These are phyloP conservation scores for Catocala sponsa DNA, from an alignment of 2,888 invertebrate genomes.

Conservation along the genomic window DNA sequence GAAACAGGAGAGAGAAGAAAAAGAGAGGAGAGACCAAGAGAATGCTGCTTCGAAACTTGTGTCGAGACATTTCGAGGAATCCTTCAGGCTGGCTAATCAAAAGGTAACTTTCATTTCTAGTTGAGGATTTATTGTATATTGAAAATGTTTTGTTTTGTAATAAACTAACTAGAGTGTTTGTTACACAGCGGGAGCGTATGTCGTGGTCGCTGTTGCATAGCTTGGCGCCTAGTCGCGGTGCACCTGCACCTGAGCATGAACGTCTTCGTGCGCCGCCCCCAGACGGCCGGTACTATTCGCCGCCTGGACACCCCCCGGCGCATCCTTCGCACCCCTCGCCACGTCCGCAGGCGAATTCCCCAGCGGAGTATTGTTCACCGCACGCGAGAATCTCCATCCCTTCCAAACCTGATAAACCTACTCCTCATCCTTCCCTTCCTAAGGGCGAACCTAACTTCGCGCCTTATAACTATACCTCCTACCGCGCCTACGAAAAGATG, in stretches of 20 bases:
- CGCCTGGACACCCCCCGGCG: constrained; percentile 56
- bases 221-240: constrained; percentile 79
- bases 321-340: constrained; percentile 57
- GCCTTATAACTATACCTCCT: constrained; percentile 90
- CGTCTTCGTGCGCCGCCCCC: constrained; percentile 56
- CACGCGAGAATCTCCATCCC: constrained; percentile 70
- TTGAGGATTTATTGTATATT: not conserved
- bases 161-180: not conserved
- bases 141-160: too few species aligned
- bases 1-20: constrained; percentile 86
- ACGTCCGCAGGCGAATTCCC: constrained; percentile 62
- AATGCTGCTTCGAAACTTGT: constrained; percentile 94
- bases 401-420: constrained; percentile 74
- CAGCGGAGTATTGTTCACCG: constrained; percentile 65
- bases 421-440: constrained; percentile 73
- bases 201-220: constrained; percentile 88
- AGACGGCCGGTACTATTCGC: constrained; percentile 62
- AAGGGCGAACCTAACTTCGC: constrained; percentile 91
- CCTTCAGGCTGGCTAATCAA: constrained; percentile 92
- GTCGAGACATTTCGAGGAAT: constrained; percentile 96
- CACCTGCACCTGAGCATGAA: constrained; percentile 63
- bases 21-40: constrained; percentile 89
- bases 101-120: constrained; percentile 84
- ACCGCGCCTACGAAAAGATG: constrained; percentile 89
- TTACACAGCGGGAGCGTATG: constrained; percentile 83